These are phyloP conservation scores for Drosophila kanapiae DNA, from an alignment of 1,140 invertebrate species.

Conservation along the genomic window DNA sequence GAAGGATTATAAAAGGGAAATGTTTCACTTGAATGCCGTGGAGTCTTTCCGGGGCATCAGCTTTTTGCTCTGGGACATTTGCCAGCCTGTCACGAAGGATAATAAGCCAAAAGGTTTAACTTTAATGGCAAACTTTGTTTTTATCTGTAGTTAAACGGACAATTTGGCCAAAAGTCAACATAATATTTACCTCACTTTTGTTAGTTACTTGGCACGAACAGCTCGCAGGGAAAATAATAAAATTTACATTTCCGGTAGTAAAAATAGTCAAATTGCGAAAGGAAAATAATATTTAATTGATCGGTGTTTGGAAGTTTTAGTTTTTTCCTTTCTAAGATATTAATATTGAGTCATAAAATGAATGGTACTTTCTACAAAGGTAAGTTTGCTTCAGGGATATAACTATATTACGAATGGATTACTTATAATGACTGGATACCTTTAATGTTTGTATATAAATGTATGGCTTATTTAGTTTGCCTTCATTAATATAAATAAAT, in stretches of 20 bases:
- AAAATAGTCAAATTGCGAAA: background rate
- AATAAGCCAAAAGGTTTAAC: constrained; percentile 36
- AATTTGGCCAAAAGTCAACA: constrained; percentile 23
- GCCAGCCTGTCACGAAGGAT: constrained; percentile 46
- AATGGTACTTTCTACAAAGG: background rate
- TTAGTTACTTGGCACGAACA: constrained; percentile 8
- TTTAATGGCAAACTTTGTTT: constrained; percentile 34
- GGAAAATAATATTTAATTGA: constrained; percentile 3
- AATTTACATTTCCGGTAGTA: background rate
- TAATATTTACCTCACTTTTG: constrained; percentile 9
- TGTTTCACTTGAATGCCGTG: constrained; percentile 32
- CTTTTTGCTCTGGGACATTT: constrained; percentile 23
- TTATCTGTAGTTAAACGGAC: constrained; percentile 42
- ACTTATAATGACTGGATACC: too few relatives aligned
- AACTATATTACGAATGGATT: too few relatives aligned
- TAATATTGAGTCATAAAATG: background rate
- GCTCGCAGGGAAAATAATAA: background rate
- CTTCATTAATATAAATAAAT: too few relatives aligned
- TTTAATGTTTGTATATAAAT: too few relatives aligned
- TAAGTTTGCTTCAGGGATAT: background rate
- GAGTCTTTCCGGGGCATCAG: constrained; percentile 9
- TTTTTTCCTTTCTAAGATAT: background rate
- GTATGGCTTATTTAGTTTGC: too few relatives aligned
- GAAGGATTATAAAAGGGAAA: constrained; percentile 47
- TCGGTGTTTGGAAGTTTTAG: background rate